Conservation (phyloP, 1,140 invertebrate species). For the Drosophila micromelanica region DNA sequence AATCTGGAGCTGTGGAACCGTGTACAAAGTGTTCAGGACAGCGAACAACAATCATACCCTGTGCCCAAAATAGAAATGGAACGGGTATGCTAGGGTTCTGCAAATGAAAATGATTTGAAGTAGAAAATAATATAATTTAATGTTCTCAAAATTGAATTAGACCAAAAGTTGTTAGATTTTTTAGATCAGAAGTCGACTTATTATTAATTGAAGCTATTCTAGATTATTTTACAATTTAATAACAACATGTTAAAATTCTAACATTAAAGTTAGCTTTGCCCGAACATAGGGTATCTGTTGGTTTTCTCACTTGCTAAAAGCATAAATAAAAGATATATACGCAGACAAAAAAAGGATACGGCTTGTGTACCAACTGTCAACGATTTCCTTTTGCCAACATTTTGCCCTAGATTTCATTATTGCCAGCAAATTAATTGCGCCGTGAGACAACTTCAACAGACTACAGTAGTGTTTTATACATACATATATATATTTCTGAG, state of each 20-base stretch:
- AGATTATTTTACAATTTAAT: no score
- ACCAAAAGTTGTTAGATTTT: no score
- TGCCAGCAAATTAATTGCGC: constrained; percentile 79
- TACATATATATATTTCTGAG: not conserved
- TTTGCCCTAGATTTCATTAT: constrained; percentile 82
- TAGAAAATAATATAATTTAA: no score
- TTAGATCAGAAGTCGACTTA: no score
- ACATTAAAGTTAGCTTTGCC: no score
- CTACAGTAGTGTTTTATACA: constrained; percentile 7
- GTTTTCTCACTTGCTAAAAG: not conserved
- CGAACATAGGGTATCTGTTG: not conserved
- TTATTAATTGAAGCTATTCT: no score
- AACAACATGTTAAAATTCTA: no score
- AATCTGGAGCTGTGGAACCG: constrained; percentile 18
- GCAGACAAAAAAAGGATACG: not conserved
- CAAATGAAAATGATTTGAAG: no score
- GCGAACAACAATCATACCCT: constrained; percentile 8
- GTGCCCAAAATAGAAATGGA: not conserved
- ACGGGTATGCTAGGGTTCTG: not conserved
- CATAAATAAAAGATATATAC: constrained; percentile 6
- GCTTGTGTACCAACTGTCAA: constrained; percentile 65
- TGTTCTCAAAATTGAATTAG: no score
- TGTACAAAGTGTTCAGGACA: constrained; percentile 24
- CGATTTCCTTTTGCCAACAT: constrained; percentile 71
- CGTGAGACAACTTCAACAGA: constrained; percentile 33